A percentile compares a stretch with the other conserved stretches of the same genome.
Evolutionary conservation across 2,797 vertebrate genomes (phyloP).

Genomic region (Mallotus villosus): DNA sequence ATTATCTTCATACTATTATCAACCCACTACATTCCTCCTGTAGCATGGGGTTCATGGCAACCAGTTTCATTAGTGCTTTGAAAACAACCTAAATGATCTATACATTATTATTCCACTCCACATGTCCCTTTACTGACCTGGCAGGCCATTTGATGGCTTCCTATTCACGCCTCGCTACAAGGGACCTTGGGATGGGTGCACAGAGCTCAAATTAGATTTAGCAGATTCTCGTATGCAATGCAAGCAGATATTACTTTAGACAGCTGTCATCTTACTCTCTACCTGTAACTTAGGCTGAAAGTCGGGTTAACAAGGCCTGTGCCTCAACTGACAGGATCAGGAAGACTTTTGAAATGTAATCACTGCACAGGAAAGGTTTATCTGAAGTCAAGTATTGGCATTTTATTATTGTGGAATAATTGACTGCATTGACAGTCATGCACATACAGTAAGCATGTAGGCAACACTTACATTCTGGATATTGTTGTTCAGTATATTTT

Average conservation of each 20-base stretch:
- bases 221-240: constrained; percentile 6
- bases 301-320: constrained; percentile 6
- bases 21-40: too few relatives aligned
- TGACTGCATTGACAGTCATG: too few relatives aligned
- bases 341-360: not conserved
- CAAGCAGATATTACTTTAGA: constrained; percentile 11
- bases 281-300: constrained; percentile 15
- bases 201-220: constrained; percentile 11
- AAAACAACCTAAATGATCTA: not conserved
- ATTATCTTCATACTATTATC: not conserved
- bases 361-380: not conserved
- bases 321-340: constrained; percentile 12
- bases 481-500: too few relatives aligned
- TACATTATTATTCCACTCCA: not conserved
- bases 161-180: constrained; percentile 1
- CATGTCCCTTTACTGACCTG: not conserved
- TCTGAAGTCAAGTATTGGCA: too few relatives aligned
- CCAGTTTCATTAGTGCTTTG: not conserved
- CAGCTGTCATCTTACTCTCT: constrained; percentile 18
- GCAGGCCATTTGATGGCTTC: constrained; percentile 10
- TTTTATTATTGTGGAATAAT: too few relatives aligned
- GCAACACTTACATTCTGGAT: too few relatives aligned
- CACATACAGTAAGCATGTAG: too few relatives aligned
- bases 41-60: too few relatives aligned
- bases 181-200: constrained; percentile 12